phyloP scores from a whole-genome alignment of 2,113 vertebrate species.

The Pseudonaja textilis region DNA sequence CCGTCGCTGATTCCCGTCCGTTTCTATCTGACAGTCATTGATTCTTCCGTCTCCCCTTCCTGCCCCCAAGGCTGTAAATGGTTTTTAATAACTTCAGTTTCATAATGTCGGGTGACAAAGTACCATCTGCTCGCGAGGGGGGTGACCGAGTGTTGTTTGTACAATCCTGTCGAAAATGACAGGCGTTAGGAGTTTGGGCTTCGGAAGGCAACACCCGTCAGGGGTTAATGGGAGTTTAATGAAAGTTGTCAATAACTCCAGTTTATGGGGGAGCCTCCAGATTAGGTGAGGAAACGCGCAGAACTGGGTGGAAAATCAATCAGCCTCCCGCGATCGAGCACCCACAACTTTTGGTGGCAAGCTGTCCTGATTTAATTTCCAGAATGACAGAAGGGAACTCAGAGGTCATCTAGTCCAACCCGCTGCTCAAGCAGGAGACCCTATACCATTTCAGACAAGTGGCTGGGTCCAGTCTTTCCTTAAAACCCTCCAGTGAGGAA shows the following conservation, averaged over 20 bases:
- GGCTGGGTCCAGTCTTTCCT: too few relatives aligned
- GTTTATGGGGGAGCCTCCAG: background rate
- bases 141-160: conserved; percentile 46
- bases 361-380: too few relatives aligned
- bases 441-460: too few relatives aligned
- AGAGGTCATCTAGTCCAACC: background rate
- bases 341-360: too few relatives aligned
- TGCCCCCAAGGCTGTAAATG: conserved; percentile 54
- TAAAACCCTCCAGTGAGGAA: too few relatives aligned
- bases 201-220: background rate
- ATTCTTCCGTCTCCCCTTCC: conserved; percentile 31
- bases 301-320: background rate
- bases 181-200: background rate
- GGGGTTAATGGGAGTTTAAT: background rate
- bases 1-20: conserved; percentile 52
- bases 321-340: too few relatives aligned
- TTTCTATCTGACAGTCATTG: conserved; percentile 57
- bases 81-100: conserved; percentile 64
- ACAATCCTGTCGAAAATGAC: conserved; percentile 41
- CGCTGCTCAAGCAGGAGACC: too few relatives aligned
- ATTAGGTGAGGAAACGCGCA: background rate
- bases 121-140: conserved; percentile 43
- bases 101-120: conserved; percentile 58
- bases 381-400: too few relatives aligned
- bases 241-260: background rate